These are phyloP conservation scores for Steinernema carpocapsae DNA, from an alignment of 2,888 invertebrate genomes.

Conservation along the genomic window DNA sequence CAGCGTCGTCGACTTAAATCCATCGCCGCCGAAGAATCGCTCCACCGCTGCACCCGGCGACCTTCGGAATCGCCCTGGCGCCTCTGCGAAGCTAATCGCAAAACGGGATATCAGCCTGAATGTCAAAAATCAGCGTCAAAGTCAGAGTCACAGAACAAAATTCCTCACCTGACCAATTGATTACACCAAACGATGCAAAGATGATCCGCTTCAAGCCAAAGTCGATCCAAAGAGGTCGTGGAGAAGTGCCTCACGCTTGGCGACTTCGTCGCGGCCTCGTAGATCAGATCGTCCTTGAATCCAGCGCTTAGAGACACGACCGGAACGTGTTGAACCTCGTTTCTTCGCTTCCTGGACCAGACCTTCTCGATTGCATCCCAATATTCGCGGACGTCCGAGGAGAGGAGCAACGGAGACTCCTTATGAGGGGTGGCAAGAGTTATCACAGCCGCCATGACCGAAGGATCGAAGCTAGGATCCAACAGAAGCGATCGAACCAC, in stretches of 20 bases:
- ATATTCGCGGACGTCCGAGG: neutral
- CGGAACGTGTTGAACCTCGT: slow-evolving; percentile 42
- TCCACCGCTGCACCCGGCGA: neutral
- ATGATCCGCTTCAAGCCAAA: slow-evolving; percentile 66
- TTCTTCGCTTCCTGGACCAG: slow-evolving; percentile 45
- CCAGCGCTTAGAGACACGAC: slow-evolving; percentile 60
- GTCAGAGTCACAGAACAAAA: neutral
- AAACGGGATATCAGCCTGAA: slow-evolving; percentile 10
- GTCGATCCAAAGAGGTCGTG: slow-evolving; percentile 51
- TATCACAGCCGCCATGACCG: slow-evolving; percentile 77
- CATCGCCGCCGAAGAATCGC: neutral
- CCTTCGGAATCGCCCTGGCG: neutral
- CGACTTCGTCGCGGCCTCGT: slow-evolving; percentile 44
- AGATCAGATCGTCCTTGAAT: slow-evolving; percentile 55
- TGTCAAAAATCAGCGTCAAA: neutral
- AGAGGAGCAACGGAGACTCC: slow-evolving; percentile 72
- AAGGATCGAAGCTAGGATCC: slow-evolving; percentile 74
- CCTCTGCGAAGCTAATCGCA: neutral
- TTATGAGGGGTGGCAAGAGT: slow-evolving; percentile 84
- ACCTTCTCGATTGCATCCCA: slow-evolving; percentile 10
- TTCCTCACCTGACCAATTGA: slow-evolving; percentile 60
- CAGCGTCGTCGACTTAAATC: neutral
- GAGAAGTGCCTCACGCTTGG: slow-evolving; percentile 38
- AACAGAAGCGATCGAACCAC: slow-evolving; percentile 80
- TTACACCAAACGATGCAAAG: slow-evolving; percentile 69